These are phyloP conservation scores for Anniella stebbinsi DNA, from an alignment of 2,797 vertebrate species.

Conservation along the genomic window DNA sequence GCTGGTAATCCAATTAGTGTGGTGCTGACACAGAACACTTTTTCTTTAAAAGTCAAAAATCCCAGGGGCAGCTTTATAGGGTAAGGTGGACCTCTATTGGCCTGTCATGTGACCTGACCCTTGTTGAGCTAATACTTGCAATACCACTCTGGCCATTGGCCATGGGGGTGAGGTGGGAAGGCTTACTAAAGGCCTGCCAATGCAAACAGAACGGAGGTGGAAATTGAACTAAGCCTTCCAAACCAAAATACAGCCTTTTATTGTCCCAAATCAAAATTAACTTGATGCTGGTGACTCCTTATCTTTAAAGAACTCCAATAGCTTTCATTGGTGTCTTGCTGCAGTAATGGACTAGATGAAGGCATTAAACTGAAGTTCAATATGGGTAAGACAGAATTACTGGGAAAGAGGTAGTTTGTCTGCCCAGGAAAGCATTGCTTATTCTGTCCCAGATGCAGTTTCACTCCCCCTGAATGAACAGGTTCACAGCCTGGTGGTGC, in stretches of 20 bases:
- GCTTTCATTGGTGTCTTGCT: constrained; percentile 23
- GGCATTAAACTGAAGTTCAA: not conserved
- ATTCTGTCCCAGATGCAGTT: not conserved
- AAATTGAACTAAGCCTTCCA: not conserved
- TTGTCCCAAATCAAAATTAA: not conserved
- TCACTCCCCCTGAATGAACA: not conserved
- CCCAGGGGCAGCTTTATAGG: too few relatives aligned
- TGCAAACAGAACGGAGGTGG: not conserved
- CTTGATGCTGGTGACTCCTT: not conserved
- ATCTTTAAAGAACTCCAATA: constrained; percentile 24
- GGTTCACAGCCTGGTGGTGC: not conserved
- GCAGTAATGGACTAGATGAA: not conserved
- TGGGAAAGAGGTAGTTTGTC: not conserved
- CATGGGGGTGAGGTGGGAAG: too few relatives aligned
- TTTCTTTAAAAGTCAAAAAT: too few relatives aligned
- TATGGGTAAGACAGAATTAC: not conserved
- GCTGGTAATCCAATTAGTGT: too few relatives aligned
- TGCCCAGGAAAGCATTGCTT: not conserved
- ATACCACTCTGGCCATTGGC: too few relatives aligned
- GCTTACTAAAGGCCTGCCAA: not conserved
- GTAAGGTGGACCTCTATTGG: too few relatives aligned
- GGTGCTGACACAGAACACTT: too few relatives aligned
- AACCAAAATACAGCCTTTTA: not conserved
- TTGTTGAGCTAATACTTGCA: too few relatives aligned
- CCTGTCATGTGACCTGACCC: too few relatives aligned